These are phyloP conservation scores for Sesia apiformis DNA, from an alignment of 2,888 invertebrate species.

Conservation along the genomic window DNA sequence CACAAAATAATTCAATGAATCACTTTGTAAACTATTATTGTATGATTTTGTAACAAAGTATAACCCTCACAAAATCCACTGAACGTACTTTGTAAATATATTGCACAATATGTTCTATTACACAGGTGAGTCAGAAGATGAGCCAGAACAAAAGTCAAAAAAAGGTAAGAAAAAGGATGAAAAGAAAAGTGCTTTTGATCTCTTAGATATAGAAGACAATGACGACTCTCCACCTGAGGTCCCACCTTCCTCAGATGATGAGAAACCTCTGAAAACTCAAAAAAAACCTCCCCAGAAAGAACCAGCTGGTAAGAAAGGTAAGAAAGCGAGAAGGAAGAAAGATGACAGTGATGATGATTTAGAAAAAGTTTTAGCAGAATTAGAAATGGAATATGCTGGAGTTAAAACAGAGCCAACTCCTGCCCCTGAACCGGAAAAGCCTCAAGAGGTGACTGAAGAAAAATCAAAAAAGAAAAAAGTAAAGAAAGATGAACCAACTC, in stretches of 20 bases:
- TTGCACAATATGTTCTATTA: not conserved
- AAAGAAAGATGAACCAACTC: constrained; percentile 47
- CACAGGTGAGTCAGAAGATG: constrained; percentile 57
- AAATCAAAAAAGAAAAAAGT: constrained; percentile 54
- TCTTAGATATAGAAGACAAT: constrained; percentile 79
- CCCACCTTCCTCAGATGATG: constrained; percentile 62
- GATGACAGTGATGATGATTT: constrained; percentile 87
- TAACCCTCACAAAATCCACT: no score
- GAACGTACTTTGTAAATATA: no score
- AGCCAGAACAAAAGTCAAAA: constrained; percentile 57
- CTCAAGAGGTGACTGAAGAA: constrained; percentile 46
- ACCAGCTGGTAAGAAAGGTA: constrained; percentile 78
- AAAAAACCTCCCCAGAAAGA: constrained; percentile 54
- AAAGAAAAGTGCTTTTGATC: constrained; percentile 78
- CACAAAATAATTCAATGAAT: no score
- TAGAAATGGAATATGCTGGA: constrained; percentile 86
- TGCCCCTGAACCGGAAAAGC: constrained; percentile 47
- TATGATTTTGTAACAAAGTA: no score
- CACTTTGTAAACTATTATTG: no score
- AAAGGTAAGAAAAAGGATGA: constrained; percentile 56
- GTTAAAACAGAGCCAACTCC: constrained; percentile 65
- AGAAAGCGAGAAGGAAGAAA: constrained; percentile 82
- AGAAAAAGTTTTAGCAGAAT: constrained; percentile 87
- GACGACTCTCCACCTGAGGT: constrained; percentile 62
- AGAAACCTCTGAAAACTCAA: constrained; percentile 43